phyloP scores from a whole-genome alignment of 2,113 vertebrate genomes.

The Ammodytes dubius region DNA sequence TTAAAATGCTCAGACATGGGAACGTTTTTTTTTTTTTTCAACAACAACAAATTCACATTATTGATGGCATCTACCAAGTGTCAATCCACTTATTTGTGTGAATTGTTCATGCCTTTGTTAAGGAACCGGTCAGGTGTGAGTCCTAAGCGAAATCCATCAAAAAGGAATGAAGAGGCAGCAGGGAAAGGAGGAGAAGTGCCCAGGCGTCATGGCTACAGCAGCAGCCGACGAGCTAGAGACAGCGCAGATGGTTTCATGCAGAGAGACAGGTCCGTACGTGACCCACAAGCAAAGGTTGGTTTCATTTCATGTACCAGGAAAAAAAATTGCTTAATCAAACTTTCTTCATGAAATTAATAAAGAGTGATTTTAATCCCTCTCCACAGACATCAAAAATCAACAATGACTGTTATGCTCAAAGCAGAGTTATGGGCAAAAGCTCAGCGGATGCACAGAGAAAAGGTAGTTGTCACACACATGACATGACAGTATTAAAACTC shows the following conservation, averaged over 20 bases:
- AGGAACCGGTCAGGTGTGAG: constrained; percentile 52
- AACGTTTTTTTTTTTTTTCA: too few species aligned
- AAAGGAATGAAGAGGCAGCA: constrained; percentile 17
- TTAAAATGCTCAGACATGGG: too few species aligned
- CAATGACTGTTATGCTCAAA: constrained; percentile 37
- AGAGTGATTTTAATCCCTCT: not conserved
- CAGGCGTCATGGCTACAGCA: constrained; percentile 55
- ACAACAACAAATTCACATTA: not conserved
- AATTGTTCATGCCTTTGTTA: constrained; percentile 27
- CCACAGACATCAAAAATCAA: constrained; percentile 60
- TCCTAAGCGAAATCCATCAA: constrained; percentile 44
- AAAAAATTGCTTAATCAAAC: not conserved
- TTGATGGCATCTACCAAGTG: too few species aligned
- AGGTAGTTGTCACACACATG: constrained; percentile 52
- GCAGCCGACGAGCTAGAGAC: constrained; percentile 45
- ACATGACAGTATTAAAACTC: too few species aligned
- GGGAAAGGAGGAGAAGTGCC: constrained; percentile 16
- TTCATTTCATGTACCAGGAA: not conserved
- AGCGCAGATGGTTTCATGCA: constrained; percentile 10
- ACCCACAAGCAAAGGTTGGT: constrained; percentile 65
- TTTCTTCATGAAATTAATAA: not conserved
- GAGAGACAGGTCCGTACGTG: constrained; percentile 10
- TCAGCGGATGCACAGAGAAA: constrained; percentile 59
- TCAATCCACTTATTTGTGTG: not conserved
- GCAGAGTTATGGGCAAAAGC: constrained; percentile 51